Evolutionary conservation across 2,797 vertebrate genomes (phyloP), one percentile per base, ranked within the genome.

Genomic region (Coregonus ussuriensis): DNA sequence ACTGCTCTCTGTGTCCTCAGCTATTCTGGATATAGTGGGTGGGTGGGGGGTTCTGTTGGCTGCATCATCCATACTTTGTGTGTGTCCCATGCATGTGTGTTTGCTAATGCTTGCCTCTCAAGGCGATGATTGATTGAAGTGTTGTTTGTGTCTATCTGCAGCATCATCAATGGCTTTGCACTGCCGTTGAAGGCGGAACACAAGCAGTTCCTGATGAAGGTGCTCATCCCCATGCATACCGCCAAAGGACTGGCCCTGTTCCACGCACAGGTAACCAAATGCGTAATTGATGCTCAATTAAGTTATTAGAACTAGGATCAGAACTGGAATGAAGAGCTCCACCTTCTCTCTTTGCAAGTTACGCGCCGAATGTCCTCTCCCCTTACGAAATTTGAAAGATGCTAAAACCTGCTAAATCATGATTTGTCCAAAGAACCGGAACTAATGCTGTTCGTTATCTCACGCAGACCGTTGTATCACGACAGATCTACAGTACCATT

Each of bases 91-190:
- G 59, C 7, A 6, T 7, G 18, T 5, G 56, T 59, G n/a, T 18
- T 21, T 63, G 59, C 21, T 13, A 63, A 25, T 63, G 21, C 59
- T 63, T 25, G 21, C 21, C 21, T 63, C 2, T 63, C 2, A 3
- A 25, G 21, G 21, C 21, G 3, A 1, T 67, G 25, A 67, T 67
- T 67, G 65, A 33, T 31, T 35, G 14, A 56, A 15, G 14, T 56
- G 65, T 9, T 31, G 65, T 67, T 67, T 25, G 3, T 67, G 29
- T 35, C 9, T 72, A 7, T 90, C 87, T 90, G 67, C 92, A 99
- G 98, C 92, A 99, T 99, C 93, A 99, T 99, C 93, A 99, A 99
- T 81, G 98, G 98, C 81, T 99, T 99, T 90, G 98, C 98, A 66
- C 93, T 99, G 93, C 98, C 98, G 74, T 93, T 99, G 94, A 99